Conservation (phyloP, 2,113 vertebrate species). For the Melanotaenia duboulayi region DNA sequence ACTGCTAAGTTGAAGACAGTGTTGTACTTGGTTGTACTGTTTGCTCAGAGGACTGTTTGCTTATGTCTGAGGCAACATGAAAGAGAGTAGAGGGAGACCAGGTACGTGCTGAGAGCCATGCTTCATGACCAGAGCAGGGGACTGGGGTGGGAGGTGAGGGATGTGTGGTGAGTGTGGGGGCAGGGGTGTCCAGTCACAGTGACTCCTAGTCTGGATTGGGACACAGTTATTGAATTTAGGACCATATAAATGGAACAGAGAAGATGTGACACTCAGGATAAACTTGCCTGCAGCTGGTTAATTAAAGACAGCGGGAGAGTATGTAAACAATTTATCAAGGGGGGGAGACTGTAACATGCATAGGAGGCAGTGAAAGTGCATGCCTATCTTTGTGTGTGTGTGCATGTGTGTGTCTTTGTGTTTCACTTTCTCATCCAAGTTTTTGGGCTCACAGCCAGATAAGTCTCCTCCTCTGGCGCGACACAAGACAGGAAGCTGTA, state of each 20-base stretch:
- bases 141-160: constrained; percentile 67
- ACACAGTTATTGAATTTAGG: constrained; percentile 45
- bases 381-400: constrained; percentile 8
- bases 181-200: constrained; percentile 71
- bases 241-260: constrained; percentile 41
- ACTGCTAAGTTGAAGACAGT: constrained; percentile 36
- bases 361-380: constrained; percentile 40
- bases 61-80: constrained; percentile 81
- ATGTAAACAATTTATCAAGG: constrained; percentile 14
- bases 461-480: constrained; percentile 78
- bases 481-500: constrained; percentile 84
- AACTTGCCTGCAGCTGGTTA: constrained; percentile 39
- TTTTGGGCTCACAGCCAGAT: constrained; percentile 75
- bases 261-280: constrained; percentile 23
- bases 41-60: constrained; percentile 82
- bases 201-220: constrained; percentile 76
- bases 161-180: constrained; percentile 59
- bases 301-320: constrained; percentile 41
- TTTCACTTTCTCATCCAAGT: constrained; percentile 49
- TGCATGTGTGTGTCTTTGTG: constrained; percentile 29
- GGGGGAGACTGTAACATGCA: constrained; percentile 19
- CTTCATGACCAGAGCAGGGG: constrained; percentile 61
- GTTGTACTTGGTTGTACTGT: constrained; percentile 70
- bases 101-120: constrained; percentile 84
- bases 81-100: constrained; percentile 71